Base-by-base conservation (phyloP, 2,888 invertebrate species). In the Pedicia rivosa region DNA sequence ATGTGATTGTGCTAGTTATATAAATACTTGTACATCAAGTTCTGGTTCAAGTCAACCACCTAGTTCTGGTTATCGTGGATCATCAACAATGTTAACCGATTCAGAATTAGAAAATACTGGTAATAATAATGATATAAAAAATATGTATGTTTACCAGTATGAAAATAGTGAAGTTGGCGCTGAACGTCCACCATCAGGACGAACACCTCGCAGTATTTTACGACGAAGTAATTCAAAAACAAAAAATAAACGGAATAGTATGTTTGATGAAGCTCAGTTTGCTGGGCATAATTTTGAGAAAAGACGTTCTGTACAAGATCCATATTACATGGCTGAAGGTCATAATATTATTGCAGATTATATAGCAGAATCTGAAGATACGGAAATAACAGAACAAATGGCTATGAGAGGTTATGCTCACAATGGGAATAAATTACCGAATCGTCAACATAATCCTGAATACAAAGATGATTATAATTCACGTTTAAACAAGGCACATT, bases 51-150 rank as follows among this genome's bases (percentile, higher is more conserved):
- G 83, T 27, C 83, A 82, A 52, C 84, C 82, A 6, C 82, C 84
- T 6, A 84, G 84, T 33, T 84, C 84, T 10, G 87, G 87, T 3
- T 87, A 83, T 51, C 68, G 87, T 43, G 86, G 87, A 25, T 86
- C 86, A 0, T 86, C 86, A 0, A 84, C 84, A 2, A 74, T 84
- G 59, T 61, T 82, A 7, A 73, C 79, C 5, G 82, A 82, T 47
- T 82, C 82, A 2, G 62, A 60, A 40, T 44, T 55, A 37, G n/a
- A n/a, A n/a, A n/a, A n/a, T n/a, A n/a, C n/a, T n/a, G n/a, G n/a
- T n/a, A n/a, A n/a, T n/a, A 59, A 61, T 3, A 53, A 57, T 2
- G 59, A 59, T 24, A 65, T 24, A 66, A 70, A 41, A 52, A 68
- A 57, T 66, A 63, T 84, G 43, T 84, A 82, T 57, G 78, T 84